Conservation (phyloP, 2,888 invertebrate genomes). For the Lasiommata megera region DNA sequence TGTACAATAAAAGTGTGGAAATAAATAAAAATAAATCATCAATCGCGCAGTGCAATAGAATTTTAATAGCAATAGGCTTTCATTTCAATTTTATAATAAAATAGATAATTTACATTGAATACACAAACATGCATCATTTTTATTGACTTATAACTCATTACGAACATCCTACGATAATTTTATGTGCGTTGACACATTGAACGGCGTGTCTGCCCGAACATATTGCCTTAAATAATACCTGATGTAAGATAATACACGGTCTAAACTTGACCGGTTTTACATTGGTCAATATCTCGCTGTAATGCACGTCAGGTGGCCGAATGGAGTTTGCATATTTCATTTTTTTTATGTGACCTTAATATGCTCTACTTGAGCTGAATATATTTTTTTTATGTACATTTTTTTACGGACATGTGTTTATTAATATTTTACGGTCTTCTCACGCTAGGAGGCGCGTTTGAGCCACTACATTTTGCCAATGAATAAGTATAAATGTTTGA, state of each 20-base stretch:
- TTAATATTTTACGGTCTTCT: neutral
- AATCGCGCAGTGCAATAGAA: too few species aligned
- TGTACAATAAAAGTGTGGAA: too few species aligned
- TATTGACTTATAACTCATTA: conserved; percentile 3
- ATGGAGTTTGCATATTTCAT: conserved; percentile 43
- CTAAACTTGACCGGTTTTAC: conserved; percentile 54
- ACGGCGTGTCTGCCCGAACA: conserved; percentile 41
- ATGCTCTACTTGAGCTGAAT: conserved; percentile 37
- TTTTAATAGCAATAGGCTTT: too few species aligned
- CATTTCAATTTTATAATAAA: too few species aligned
- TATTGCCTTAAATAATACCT: conserved; percentile 49
- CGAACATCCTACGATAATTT: conserved; percentile 14
- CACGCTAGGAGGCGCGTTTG: neutral
- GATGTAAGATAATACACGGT: conserved; percentile 61
- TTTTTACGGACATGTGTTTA: conserved; percentile 4
- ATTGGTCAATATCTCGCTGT: conserved; percentile 49
- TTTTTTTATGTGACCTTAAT: conserved; percentile 43
- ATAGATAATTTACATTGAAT: neutral
- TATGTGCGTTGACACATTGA: conserved; percentile 36
- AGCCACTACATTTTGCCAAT: too few species aligned
- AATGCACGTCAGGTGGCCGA: conserved; percentile 61
- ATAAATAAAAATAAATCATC: too few species aligned
- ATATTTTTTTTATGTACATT: neutral
- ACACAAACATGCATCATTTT: neutral
- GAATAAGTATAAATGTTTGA: too few species aligned